Evolutionary conservation across 2,113 vertebrate species (phyloP).

Genomic region (Psittacula cyanocephala): DNA sequence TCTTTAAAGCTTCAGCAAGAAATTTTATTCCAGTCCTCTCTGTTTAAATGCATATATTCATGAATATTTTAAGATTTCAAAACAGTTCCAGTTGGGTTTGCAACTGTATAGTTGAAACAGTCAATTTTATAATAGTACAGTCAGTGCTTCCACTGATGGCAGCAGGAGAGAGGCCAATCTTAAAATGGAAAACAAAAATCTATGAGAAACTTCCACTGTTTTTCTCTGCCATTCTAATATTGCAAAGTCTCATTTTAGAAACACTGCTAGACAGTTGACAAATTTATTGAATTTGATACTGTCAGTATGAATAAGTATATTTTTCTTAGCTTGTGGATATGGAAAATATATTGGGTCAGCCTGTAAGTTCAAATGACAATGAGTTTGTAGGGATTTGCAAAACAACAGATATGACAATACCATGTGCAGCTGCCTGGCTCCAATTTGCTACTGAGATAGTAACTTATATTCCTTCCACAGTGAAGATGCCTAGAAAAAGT

Average conservation of each 20-base stretch:
- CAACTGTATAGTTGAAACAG: not conserved
- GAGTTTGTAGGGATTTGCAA: not conserved
- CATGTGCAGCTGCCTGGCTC: not conserved
- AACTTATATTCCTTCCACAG: not conserved
- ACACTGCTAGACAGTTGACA: not conserved
- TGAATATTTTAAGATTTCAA: not conserved
- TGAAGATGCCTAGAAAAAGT: not conserved
- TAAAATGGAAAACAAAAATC: not conserved
- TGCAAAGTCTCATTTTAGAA: not conserved
- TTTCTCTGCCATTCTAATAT: not conserved
- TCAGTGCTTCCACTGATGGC: not conserved
- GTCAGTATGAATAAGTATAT: not conserved
- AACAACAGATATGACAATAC: not conserved
- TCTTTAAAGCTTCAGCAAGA: not conserved
- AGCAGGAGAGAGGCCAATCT: not conserved
- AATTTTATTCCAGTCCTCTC: not conserved
- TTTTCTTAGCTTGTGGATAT: not conserved
- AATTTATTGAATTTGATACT: not conserved
- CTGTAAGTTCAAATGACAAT: not conserved
- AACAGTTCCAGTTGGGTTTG: not conserved
- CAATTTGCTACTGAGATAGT: not conserved
- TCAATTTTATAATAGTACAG: not conserved
- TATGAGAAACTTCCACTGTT: not conserved
- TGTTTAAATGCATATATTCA: not conserved
- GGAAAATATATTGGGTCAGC: not conserved